Base-by-base conservation (phyloP, 2,888 invertebrate species). In the Punctoribates punctum region DNA sequence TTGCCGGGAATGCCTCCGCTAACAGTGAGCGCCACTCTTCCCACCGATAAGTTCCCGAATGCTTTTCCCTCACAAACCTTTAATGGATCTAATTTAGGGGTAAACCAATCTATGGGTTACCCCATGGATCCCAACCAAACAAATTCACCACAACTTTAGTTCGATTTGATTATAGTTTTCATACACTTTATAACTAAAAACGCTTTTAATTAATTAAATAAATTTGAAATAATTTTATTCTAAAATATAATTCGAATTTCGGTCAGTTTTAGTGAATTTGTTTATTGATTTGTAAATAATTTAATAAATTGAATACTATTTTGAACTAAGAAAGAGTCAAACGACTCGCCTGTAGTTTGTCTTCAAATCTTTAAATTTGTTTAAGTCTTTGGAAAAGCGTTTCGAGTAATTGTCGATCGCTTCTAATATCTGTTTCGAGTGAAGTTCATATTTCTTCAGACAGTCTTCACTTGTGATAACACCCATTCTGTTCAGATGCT, bases 1-100 rank as follows among this genome's bases (percentile, higher is more conserved):
- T 84, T 91, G 79, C 91, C 90, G 34, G 91, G 91, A 48, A 90
- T 91, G 90, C 91, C 91, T 25, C 90, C 91, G 15, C 89, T 91
- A 20, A 91, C 90, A 23, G 91, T 91, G 17, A 90, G 90, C 81
- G 89, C 90, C 23, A 88, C 89, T 25, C 83, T 90, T 80, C 90
- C 90, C 6, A 48, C 72, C 3, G 72, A 72, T 27, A 72, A 72
- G 72, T 72, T 72, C 38, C 27, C 60, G 15, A 67, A 38, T 34
- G 8, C 34, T 23, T 42, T 34, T 42, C 8, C 20, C 20, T 67
- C 67, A 2, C 67, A 38, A 15, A 1, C 2, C 4, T 42, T 38
- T 17, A 42, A 42, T 20, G 38, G 0, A 4, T 9, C 25, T 1
- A 60, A 60, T 60, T 20, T 51, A 51, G 8, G 11, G 51, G 1